Percentiles rank a stretch among this genome's conserved stretches.
phyloP scores from a whole-genome alignment of 2,797 vertebrate genomes.

The Tokudaia muenninki region DNA sequence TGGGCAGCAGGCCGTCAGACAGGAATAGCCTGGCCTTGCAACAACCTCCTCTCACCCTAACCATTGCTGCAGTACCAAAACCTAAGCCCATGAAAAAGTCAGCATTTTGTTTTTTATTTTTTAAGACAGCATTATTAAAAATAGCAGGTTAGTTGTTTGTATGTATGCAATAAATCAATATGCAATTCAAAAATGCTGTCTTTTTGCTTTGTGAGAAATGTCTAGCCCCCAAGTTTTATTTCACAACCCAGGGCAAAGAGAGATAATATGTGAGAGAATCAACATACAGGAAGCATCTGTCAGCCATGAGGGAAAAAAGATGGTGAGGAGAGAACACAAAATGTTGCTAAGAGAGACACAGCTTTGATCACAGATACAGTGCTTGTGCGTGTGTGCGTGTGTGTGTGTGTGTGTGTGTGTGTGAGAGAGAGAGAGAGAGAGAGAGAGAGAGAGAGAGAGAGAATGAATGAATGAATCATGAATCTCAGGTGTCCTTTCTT shows the following conservation, averaged over 20 bases:
- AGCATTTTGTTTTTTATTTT: slow-evolving; percentile 4
- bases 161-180: slow-evolving; percentile 79
- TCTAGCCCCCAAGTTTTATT: slow-evolving; percentile 76
- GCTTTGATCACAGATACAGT: neutral
- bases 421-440: neutral
- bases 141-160: slow-evolving; percentile 77
- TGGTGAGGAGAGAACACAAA: neutral
- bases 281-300: slow-evolving; percentile 50
- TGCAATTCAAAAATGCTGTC: slow-evolving; percentile 34
- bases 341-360: neutral
- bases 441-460: no score
- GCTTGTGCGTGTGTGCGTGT: neutral
- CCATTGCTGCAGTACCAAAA: slow-evolving; percentile 75
- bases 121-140: slow-evolving; percentile 55
- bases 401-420: neutral
- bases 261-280: slow-evolving; percentile 52
- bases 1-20: slow-evolving; percentile 71
- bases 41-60: slow-evolving; percentile 77
- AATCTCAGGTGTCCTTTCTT: neutral
- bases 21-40: slow-evolving; percentile 73
- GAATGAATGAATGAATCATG: neutral
- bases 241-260: slow-evolving; percentile 47
- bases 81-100: slow-evolving; percentile 46
- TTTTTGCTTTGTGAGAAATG: slow-evolving; percentile 80
- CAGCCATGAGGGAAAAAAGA: slow-evolving; percentile 8